These are phyloP conservation scores for Thunnus albacares DNA, from an alignment of 2,797 vertebrate species.

Conservation along the genomic window DNA sequence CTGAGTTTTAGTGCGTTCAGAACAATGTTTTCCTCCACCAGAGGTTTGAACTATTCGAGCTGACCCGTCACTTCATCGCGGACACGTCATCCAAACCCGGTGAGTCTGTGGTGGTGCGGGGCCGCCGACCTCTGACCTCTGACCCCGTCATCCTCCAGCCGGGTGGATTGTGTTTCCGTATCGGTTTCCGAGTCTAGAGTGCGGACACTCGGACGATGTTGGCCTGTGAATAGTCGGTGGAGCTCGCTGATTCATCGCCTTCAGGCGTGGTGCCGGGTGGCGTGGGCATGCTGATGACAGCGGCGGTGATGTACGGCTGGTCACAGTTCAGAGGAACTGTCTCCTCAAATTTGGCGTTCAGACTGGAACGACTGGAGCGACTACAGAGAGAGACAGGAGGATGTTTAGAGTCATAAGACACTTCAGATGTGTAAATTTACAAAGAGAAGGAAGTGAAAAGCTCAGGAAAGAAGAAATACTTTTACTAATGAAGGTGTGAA, in stretches of 20 bases:
- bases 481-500: no score
- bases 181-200: conserved; percentile 84
- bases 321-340: conserved; percentile 94
- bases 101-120: conserved; percentile 20
- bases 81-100: conserved; percentile 13
- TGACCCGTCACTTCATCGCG: conserved; percentile 34
- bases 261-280: conserved; percentile 89
- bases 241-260: conserved; percentile 86
- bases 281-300: conserved; percentile 92
- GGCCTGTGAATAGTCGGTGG: conserved; percentile 88
- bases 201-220: conserved; percentile 95
- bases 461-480: no score
- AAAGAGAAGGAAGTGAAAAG: no score
- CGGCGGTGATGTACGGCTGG: conserved; percentile 90
- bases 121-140: neutral
- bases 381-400: conserved; percentile 11
- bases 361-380: conserved; percentile 91
- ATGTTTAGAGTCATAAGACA: neutral
- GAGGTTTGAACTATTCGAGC: conserved; percentile 32
- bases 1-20: conserved; percentile 21
- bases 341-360: conserved; percentile 95
- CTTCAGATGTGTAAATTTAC: no score
- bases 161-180: neutral
- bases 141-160: neutral
- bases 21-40: conserved; percentile 29